These are phyloP conservation scores for Mesocricetus auratus DNA, from an alignment of 2,113 vertebrate genomes.

Conservation along the genomic window DNA sequence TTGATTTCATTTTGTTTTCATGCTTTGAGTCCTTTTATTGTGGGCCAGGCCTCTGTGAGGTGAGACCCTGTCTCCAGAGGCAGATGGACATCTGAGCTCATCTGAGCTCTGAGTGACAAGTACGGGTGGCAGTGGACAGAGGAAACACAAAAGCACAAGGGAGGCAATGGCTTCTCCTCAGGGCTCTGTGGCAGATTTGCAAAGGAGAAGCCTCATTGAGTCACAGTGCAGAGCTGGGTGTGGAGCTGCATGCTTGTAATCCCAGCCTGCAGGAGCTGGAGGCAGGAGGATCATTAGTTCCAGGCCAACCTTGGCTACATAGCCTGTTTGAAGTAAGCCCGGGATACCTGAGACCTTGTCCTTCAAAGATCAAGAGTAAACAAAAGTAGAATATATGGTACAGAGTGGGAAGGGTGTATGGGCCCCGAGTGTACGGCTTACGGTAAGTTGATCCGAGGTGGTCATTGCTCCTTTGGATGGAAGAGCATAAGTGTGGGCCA, in stretches of 20 bases:
- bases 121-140: too few species aligned
- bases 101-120: background rate
- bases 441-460: background rate
- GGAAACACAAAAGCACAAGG: background rate
- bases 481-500: background rate
- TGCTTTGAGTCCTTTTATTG: background rate
- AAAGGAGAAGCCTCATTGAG: background rate
- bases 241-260: background rate
- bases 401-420: background rate
- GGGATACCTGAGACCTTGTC: background rate
- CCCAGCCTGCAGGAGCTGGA: background rate
- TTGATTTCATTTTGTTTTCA: background rate
- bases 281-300: background rate
- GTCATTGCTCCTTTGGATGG: background rate
- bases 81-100: background rate
- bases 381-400: background rate
- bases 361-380: background rate
- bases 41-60: background rate
- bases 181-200: background rate
- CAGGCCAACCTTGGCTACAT: background rate
- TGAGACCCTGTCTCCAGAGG: background rate
- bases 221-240: background rate
- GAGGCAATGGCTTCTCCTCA: background rate
- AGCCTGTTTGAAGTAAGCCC: background rate
- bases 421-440: fast-evolving